Percentiles rank a stretch among this genome's conserved stretches.
Conservation (phyloP, 2,888 invertebrate species). For the Hecatera dysodea region DNA sequence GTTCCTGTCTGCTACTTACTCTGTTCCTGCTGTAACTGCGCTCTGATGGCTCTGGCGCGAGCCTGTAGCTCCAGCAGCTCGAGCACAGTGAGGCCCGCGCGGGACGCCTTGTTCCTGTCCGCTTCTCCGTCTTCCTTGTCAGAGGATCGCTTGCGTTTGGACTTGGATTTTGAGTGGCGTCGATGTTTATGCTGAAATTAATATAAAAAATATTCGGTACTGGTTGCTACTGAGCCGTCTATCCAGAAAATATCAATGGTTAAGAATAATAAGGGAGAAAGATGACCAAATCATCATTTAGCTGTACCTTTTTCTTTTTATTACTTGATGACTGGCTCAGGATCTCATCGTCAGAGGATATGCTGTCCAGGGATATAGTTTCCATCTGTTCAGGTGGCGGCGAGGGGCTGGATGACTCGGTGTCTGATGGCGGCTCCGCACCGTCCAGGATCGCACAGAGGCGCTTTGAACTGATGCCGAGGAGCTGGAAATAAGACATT, state of each 20-base stretch:
- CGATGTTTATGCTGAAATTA: conserved; percentile 78
- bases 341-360: conserved; percentile 90
- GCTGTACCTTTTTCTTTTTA: conserved; percentile 80
- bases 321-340: conserved; percentile 76
- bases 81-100: conserved; percentile 68
- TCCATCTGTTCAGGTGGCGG: conserved; percentile 82
- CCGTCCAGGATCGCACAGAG: conserved; percentile 90
- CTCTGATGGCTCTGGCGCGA: conserved; percentile 93
- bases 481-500: conserved; percentile 79
- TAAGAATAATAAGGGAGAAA: no score
- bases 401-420: conserved; percentile 83
- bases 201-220: no score
- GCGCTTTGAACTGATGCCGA: conserved; percentile 92
- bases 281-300: no score
- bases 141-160: conserved; percentile 66
- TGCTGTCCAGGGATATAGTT: conserved; percentile 92
- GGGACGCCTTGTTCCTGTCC: conserved; percentile 49
- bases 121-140: conserved; percentile 45
- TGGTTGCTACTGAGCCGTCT: no score
- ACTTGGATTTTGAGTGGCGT: conserved; percentile 69
- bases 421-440: conserved; percentile 86
- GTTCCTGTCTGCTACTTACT: conserved; percentile 64
- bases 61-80: conserved; percentile 93
- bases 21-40: conserved; percentile 92
- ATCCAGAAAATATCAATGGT: no score